Evolutionary conservation across 2,113 vertebrate species (phyloP).

Genomic region (Cephalophus harveyi): DNA sequence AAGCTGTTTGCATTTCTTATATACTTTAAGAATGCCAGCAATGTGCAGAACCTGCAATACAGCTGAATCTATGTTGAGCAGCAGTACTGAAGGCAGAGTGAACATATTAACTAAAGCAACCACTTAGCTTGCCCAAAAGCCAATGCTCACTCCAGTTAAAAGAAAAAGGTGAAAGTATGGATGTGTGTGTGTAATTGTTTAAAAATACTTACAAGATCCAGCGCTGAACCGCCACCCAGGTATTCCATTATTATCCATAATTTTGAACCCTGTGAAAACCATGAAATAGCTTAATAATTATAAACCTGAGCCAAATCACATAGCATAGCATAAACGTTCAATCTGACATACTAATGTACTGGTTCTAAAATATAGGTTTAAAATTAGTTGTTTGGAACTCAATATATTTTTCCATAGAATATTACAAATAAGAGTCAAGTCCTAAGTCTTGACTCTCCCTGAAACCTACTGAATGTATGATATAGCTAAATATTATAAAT

Average conservation of each 20-base stretch:
- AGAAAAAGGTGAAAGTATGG: neutral
- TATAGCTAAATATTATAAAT: neutral
- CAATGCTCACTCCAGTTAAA: neutral
- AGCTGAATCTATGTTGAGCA: neutral
- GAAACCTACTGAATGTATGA: neutral
- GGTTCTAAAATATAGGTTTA: neutral
- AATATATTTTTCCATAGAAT: neutral
- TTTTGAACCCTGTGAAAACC: slow-evolving; percentile 90
- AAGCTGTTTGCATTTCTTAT: neutral
- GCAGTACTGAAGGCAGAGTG: neutral
- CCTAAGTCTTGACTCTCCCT: neutral
- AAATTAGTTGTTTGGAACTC: neutral
- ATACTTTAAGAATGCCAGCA: neutral
- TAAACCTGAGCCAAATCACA: slow-evolving; percentile 3
- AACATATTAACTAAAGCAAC: slow-evolving; percentile 1
- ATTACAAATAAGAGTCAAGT: neutral
- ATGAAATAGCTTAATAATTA: slow-evolving; percentile 38
- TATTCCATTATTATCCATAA: slow-evolving; percentile 99
- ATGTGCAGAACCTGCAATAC: neutral
- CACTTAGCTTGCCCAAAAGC: neutral
- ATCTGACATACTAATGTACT: neutral
- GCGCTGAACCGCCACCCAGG: slow-evolving; percentile 93
- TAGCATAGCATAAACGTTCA: neutral
- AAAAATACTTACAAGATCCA: slow-evolving; percentile 91
- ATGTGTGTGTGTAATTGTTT: neutral